Evolutionary conservation across 1,140 invertebrate species (phyloP), one percentile per base, ranked within the genome.

Genomic region (Sarcophaga peregrina): DNA sequence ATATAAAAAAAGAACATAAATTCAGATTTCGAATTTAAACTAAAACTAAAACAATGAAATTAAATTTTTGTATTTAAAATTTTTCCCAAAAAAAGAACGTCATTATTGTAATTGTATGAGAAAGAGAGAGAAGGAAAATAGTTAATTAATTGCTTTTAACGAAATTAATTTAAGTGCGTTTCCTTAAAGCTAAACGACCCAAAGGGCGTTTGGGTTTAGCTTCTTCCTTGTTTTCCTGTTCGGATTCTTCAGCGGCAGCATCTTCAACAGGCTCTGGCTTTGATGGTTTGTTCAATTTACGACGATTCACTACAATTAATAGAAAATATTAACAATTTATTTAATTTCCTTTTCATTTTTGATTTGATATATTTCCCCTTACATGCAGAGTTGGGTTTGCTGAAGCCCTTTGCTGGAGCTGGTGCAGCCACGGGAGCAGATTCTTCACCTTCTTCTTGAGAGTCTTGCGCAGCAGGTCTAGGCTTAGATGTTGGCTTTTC

Each of bases 191-290:
- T 82, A 89, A 82, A 58, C 88, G 88, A 52, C 80, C 82, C 47
- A 83, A 83, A 20, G 88, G 86, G 74, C 88, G 88, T 84, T 87
- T 89, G 45, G 86, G 87, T 80, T 89, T 89, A 45, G 86, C 74
- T 80, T 83, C 82, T 85, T 89, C 88, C 84, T 89, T 89, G 25
- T 87, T 86, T 78, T 89, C 86, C 76, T 87, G 87, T 81, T 89
- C 88, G 17, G 88, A 88, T 37, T 88, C 88, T 80, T 88, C 88
- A 37, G 88, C 86, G 68, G 85, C 86, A 52, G 86, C 85, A 62
- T 89, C 88, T 15, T 86, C 88, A 76, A 84, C 84, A 5, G 84
- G 87, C 83, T 88, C 88, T 17, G 86, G 83, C 54, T 88, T 89
- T 17, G 72, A 81, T 9, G 87, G 86, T 83, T 89, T 89, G 73